Conservation (phyloP, 2,797 vertebrate genomes). For the Betta splendens region DNA sequence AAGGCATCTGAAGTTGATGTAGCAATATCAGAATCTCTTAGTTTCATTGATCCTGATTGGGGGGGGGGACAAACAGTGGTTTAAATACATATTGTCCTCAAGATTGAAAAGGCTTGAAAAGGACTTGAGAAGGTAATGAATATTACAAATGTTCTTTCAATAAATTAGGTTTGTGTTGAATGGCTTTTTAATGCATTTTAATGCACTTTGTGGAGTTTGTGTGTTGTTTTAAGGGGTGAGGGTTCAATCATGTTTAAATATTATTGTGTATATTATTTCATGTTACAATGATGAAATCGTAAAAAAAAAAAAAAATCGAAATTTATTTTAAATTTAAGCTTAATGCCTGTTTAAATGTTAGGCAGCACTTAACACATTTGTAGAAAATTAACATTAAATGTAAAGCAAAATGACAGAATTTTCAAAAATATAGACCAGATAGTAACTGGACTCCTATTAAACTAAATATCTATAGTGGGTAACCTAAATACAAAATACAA, state of each 20-base stretch:
- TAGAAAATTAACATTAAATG: neutral
- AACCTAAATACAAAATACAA: neutral
- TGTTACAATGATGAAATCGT: too few species aligned
- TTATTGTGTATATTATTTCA: too few species aligned
- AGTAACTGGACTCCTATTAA: too few species aligned
- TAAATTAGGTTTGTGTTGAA: slow-evolving; percentile 72
- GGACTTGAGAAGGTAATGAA: slow-evolving; percentile 32
- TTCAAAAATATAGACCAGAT: too few species aligned
- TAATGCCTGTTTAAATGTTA: neutral
- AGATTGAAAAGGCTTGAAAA: slow-evolving; percentile 18
- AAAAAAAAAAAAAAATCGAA: too few species aligned
- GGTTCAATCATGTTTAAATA: neutral
- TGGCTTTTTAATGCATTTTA: slow-evolving; percentile 13
- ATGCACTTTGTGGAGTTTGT: neutral
- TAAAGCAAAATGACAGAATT: too few species aligned
- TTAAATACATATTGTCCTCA: slow-evolving; percentile 38
- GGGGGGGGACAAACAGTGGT: slow-evolving; percentile 20
- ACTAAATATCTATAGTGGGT: too few species aligned
- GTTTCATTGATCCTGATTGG: slow-evolving; percentile 31
- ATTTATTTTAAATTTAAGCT: neutral
- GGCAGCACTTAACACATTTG: neutral
- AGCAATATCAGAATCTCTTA: slow-evolving; percentile 39
- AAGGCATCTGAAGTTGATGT: slow-evolving; percentile 64
- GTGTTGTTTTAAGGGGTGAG: neutral
- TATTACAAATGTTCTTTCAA: slow-evolving; percentile 62